These are phyloP conservation scores for Bombus soroeensis DNA, from an alignment of 1,140 invertebrate species.

Conservation along the genomic window DNA sequence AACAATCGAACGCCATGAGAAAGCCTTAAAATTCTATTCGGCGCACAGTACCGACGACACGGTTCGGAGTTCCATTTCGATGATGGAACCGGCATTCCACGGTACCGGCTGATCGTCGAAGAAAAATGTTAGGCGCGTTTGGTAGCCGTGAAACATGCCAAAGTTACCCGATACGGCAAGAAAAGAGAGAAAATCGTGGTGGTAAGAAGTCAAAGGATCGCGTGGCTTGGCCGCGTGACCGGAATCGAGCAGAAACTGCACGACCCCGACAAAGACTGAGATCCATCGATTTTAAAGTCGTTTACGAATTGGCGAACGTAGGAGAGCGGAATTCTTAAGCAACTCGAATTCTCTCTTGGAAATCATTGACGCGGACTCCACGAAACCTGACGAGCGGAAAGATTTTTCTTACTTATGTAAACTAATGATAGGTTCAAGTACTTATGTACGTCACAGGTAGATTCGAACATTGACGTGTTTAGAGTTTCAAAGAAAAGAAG, in stretches of 20 bases:
- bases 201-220: slow-evolving; percentile 42
- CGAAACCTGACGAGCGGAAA: slow-evolving; percentile 23
- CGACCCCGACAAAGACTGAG: slow-evolving; percentile 12
- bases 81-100: background rate
- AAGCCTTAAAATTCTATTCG: slow-evolving; percentile 15
- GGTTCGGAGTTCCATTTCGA: slow-evolving; percentile 3
- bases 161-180: slow-evolving; percentile 12
- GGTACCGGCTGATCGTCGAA: background rate
- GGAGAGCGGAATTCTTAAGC: slow-evolving; percentile 32
- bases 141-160: slow-evolving; percentile 10
- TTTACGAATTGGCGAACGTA: slow-evolving; percentile 51
- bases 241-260: slow-evolving; percentile 17
- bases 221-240: slow-evolving; percentile 17
- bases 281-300: slow-evolving; percentile 48
- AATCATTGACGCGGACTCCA: background rate
- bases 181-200: background rate
- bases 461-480: no score
- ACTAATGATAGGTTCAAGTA: no score
- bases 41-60: background rate
- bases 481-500: no score
- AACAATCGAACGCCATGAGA: background rate
- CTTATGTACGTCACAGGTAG: no score
- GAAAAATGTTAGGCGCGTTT: slow-evolving; percentile 30
- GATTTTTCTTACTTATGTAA: no score
- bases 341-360: background rate